Evolutionary conservation across 2,888 invertebrate genomes (phyloP), one percentile per base, ranked within the genome.

Genomic region (Agrotis puta): DNA sequence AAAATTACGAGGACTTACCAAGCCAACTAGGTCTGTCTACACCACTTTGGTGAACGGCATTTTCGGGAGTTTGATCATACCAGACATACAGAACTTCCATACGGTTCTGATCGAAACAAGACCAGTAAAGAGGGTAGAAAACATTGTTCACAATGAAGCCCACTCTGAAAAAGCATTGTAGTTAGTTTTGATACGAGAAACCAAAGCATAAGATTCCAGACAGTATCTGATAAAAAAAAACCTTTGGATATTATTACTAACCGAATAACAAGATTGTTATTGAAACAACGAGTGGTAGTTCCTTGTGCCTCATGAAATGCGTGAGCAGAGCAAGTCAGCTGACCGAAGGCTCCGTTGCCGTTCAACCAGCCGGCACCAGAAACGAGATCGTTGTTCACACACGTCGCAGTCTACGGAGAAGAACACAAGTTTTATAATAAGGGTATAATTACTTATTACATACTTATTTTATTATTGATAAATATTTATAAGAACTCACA

Each of bases 71-170:
- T 77, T 97, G 92, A 56, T 94, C 92, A 70, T 94, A 95, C 88
- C 95, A 94, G 0, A 96, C 96, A 81, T 97, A 97, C 13, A 97
- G 83, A 0, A 97, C 95, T 79, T 95, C 95, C 67, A 96, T 89
- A 0, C 93, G 90, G 6, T 82, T 87, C 50, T 93, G 91, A 87
- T 97, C 95, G 82, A 96, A 97, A 88, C 97, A 97, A 0, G 97
- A 93, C 81, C 92, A 94, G 79, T 96, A 96, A 13, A 94, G 86
- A 22, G 93, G 91, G 75, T 96, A 91, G 87, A 97, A 96, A 14
- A 92, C 89, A 22, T 90, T 89, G 73, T 92, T 89, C 0, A 96
- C 92, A 33, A 89, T 86, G 87, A 96, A 97, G 3, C 97, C 97
- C 45, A 97, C 93, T 71, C 97, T 95, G 83, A 48, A 73, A 79